These are phyloP conservation scores for Pseudochirops corinnae DNA, from an alignment of 2,797 vertebrate species.

Conservation along the genomic window DNA sequence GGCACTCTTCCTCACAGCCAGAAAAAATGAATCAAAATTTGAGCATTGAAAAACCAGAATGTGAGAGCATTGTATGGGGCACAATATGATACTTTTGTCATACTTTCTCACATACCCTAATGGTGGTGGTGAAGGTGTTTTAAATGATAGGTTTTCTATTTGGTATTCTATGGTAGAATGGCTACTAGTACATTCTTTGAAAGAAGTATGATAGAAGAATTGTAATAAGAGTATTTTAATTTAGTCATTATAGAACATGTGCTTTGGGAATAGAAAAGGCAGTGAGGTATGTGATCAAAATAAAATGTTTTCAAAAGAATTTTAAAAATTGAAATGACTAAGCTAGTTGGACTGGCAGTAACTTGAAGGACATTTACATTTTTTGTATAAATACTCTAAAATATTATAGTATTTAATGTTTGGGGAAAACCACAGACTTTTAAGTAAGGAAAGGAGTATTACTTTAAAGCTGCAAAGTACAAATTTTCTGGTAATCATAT, in stretches of 20 bases:
- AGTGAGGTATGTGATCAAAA: neutral
- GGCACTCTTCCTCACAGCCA: conserved; percentile 43
- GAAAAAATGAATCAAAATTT: conserved; percentile 52
- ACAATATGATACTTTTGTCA: neutral
- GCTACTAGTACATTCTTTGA: neutral
- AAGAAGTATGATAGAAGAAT: neutral
- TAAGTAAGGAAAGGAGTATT: conserved; percentile 42
- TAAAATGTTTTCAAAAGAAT: neutral
- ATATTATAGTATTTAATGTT: neutral
- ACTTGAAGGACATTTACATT: neutral
- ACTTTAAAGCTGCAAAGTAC: neutral
- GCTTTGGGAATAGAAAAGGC: neutral
- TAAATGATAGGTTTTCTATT: neutral
- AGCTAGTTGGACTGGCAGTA: neutral
- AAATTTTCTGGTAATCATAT: conserved; percentile 31
- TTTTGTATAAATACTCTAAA: neutral
- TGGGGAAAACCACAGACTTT: conserved; percentile 48
- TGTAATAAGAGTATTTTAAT: neutral
- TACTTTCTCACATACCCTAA: neutral
- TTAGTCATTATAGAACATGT: neutral
- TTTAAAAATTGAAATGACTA: neutral
- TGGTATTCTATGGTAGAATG: neutral
- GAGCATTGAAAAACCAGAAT: conserved; percentile 21
- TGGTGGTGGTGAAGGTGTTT: neutral
- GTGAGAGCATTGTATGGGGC: neutral